phyloP scores from a whole-genome alignment of 2,113 vertebrate species.

The Phyllopteryx taeniolatus region DNA sequence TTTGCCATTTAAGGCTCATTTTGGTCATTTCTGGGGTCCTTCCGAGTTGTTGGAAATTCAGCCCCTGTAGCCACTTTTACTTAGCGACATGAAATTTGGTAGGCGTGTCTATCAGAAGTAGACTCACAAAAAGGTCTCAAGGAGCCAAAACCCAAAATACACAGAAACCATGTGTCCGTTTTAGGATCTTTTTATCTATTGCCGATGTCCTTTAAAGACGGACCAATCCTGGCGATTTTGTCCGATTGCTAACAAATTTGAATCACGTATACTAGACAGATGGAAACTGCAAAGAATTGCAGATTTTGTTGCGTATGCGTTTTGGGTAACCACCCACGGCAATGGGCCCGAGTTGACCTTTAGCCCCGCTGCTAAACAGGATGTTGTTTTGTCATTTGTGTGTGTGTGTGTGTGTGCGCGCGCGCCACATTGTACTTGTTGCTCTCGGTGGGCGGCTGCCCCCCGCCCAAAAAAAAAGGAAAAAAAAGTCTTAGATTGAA shows the following conservation, averaged over 20 bases:
- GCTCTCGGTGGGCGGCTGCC: slow-evolving; percentile 56
- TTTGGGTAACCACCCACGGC: background rate
- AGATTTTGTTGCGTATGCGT: background rate
- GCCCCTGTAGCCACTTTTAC: too few species aligned
- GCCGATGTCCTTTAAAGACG: background rate
- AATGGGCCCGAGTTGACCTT: slow-evolving; percentile 10
- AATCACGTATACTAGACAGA: background rate
- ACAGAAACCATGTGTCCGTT: too few species aligned
- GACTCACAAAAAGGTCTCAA: background rate
- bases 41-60: too few species aligned
- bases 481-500: background rate
- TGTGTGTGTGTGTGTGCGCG: slow-evolving; percentile 27
- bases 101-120: background rate
- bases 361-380: background rate
- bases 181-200: too few species aligned
- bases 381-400: slow-evolving; percentile 46
- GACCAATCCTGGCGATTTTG: background rate
- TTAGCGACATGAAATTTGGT: background rate
- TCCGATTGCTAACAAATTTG: background rate
- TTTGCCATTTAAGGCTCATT: too few species aligned
- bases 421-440: slow-evolving; percentile 14
- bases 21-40: background rate
- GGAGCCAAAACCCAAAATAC: background rate
- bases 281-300: background rate
- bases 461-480: background rate